Percentiles rank a stretch among this genome's conserved stretches.
These are phyloP conservation scores for Syritta pipiens DNA, from an alignment of 2,888 invertebrate genomes.

Conservation along the genomic window DNA sequence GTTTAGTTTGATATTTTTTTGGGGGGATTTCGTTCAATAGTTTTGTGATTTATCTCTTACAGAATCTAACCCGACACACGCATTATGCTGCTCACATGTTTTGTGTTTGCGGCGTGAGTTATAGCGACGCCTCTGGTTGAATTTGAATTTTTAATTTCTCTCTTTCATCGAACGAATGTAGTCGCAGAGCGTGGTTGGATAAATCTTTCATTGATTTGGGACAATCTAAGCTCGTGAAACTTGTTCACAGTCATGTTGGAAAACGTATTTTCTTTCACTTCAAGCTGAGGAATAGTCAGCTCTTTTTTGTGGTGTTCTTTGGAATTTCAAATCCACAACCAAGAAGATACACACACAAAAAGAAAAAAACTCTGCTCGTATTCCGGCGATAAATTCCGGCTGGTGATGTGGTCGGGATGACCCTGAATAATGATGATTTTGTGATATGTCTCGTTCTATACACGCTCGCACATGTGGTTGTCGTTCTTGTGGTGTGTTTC, in stretches of 20 bases:
- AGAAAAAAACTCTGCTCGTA: neutral
- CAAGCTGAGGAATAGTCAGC: no score
- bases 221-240: neutral
- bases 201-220: constrained; percentile 29
- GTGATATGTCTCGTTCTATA: neutral
- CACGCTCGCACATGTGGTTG: neutral
- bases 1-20: neutral
- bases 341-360: neutral
- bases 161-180: constrained; percentile 22
- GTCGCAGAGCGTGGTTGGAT: constrained; percentile 4
- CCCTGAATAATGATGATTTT: constrained; percentile 50
- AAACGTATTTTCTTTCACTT: constrained; percentile 23
- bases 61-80: neutral
- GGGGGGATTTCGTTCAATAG: constrained; percentile 20
- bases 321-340: no score
- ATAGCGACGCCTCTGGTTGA: constrained; percentile 47
- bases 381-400: constrained; percentile 40
- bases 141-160: constrained; percentile 59
- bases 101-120: constrained; percentile 25
- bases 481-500: constrained; percentile 3
- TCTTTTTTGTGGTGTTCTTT: neutral
- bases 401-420: constrained; percentile 50
- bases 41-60: constrained; percentile 51
- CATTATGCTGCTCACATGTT: constrained; percentile 54
- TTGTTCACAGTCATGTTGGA: constrained; percentile 20